Evolutionary conservation across 2,113 vertebrate species (phyloP).

Genomic region (Pluvialis apricaria): DNA sequence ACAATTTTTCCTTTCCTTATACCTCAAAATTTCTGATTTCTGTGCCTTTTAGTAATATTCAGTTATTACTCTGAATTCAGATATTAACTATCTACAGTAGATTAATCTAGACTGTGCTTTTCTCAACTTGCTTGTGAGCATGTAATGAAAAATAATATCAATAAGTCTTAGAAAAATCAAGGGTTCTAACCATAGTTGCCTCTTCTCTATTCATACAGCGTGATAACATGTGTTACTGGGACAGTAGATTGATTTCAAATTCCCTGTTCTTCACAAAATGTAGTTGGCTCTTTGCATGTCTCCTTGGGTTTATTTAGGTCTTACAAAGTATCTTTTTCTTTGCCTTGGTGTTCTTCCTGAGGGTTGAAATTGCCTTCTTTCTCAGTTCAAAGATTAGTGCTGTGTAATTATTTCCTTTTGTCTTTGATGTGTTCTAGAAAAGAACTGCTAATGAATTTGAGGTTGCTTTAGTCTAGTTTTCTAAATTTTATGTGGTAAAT

Average conservation of each 20-base stretch:
- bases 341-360: not conserved
- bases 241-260: not conserved
- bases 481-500: not conserved
- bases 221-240: not conserved
- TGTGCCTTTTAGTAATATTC: not conserved
- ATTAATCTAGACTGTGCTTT: not conserved
- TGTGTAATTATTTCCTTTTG: not conserved
- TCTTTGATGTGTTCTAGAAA: not conserved
- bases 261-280: not conserved
- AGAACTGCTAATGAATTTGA: not conserved
- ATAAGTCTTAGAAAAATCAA: not conserved
- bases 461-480: not conserved
- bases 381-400: not conserved
- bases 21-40: not conserved
- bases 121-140: not conserved
- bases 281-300: not conserved
- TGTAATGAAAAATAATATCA: not conserved
- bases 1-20: not conserved
- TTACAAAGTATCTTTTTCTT: not conserved
- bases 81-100: not conserved
- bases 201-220: not conserved
- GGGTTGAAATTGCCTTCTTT: not conserved
- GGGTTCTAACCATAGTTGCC: not conserved
- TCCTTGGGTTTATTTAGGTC: not conserved
- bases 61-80: not conserved